Evolutionary conservation across 2,888 invertebrate species (phyloP).

Genomic region (Gisinianus flammeolus): DNA sequence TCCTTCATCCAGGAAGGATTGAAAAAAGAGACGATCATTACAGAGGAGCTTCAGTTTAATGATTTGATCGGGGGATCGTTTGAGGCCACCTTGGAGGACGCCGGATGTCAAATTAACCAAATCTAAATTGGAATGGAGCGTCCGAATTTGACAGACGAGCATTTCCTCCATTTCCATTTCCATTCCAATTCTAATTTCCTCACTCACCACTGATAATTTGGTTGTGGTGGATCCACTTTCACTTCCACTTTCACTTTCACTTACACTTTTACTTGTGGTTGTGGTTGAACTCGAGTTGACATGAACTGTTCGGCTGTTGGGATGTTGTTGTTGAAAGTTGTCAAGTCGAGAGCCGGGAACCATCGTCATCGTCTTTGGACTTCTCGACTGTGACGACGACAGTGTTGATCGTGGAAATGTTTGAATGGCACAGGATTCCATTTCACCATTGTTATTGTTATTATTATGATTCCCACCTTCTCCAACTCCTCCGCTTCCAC

Average conservation of each 20-base stretch:
- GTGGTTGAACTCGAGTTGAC: background rate
- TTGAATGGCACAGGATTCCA: conserved; percentile 31
- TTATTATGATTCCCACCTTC: too few relatives aligned
- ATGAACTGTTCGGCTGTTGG: too few relatives aligned
- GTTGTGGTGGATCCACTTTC: background rate
- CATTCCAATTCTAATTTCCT: background rate
- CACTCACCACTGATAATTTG: background rate
- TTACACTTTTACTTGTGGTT: background rate
- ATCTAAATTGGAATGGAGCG: conserved; percentile 53
- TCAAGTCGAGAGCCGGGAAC: background rate
- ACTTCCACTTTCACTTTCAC: background rate
- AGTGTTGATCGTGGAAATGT: conserved; percentile 1
- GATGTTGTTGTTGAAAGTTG: background rate
- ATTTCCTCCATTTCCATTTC: conserved; percentile 5
- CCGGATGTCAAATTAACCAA: conserved; percentile 54
- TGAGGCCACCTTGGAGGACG: conserved; percentile 4
- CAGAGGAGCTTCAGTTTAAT: conserved; percentile 60
- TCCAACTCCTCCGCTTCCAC: background rate
- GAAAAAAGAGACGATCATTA: conserved; percentile 59
- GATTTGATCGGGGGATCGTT: conserved; percentile 24
- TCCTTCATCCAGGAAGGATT: conserved; percentile 57
- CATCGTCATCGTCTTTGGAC: background rate
- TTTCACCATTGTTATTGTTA: conserved; percentile 5
- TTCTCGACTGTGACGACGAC: background rate
- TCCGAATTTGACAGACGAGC: conserved; percentile 56